Percentiles rank a stretch among this genome's conserved stretches.
These are phyloP conservation scores for Petrocephalus schoutedeni DNA, from an alignment of 2,797 vertebrate genomes.

Conservation along the genomic window DNA sequence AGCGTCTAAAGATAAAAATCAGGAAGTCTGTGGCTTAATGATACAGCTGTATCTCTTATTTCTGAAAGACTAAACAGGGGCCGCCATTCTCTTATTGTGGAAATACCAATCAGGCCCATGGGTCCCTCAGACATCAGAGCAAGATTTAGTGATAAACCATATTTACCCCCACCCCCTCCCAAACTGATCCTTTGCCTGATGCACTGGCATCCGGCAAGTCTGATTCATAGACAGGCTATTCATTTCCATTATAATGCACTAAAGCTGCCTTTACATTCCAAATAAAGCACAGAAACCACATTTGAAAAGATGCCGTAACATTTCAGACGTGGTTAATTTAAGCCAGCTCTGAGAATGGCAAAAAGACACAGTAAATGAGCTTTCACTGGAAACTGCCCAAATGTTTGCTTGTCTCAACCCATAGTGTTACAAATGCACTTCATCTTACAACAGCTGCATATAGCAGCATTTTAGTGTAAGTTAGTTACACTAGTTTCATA, in stretches of 20 bases:
- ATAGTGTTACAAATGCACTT: not conserved
- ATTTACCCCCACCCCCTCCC: not conserved
- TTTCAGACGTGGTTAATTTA: not conserved
- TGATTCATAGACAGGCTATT: not conserved
- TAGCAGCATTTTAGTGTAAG: not conserved
- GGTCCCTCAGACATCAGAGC: not conserved
- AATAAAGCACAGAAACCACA: not conserved
- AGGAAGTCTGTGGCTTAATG: not conserved
- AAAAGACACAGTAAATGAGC: not conserved
- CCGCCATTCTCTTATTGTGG: not conserved
- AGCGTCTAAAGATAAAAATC: not conserved
- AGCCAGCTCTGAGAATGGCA: not conserved
- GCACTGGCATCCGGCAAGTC: not conserved
- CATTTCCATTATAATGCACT: not conserved
- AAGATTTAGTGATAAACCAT: not conserved
- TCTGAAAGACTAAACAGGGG: not conserved
- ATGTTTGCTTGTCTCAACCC: not conserved
- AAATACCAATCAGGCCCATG: not conserved
- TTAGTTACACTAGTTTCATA: not conserved
- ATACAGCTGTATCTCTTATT: not conserved
- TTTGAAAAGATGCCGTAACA: not conserved
- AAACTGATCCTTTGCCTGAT: not conserved
- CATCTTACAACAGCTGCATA: not conserved
- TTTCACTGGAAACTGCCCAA: not conserved
- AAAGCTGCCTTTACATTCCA: not conserved